Percentiles rank a stretch among this genome's conserved stretches.
Conservation (phyloP, 2,797 vertebrate genomes). For the Myotis myotis region DNA sequence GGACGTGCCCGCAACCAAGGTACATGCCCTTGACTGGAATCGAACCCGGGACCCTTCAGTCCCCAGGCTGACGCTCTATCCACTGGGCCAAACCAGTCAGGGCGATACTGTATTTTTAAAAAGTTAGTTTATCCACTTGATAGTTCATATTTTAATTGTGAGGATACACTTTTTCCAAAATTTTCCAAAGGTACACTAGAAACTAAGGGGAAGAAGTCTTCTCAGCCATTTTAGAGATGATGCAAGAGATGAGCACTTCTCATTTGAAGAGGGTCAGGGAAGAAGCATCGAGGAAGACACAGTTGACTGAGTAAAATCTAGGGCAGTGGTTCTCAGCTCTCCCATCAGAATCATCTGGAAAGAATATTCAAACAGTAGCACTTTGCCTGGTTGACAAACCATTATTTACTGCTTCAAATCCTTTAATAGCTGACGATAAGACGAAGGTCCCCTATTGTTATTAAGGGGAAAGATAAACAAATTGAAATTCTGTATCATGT, state of each 20-base stretch:
- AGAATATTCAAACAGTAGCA: neutral
- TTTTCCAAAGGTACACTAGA: conserved; percentile 9
- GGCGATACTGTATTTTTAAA: neutral
- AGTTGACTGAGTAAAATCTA: neutral
- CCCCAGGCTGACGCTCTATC: too few relatives aligned
- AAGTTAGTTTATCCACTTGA: conserved; percentile 12
- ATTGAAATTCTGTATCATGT: neutral
- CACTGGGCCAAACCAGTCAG: too few relatives aligned
- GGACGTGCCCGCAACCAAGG: too few relatives aligned
- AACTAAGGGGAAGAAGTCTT: neutral
- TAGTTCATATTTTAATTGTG: conserved; percentile 35
- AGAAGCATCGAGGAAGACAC: neutral
- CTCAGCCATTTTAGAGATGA: neutral
- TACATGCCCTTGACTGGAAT: too few relatives aligned
- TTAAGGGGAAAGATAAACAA: conserved; percentile 8
- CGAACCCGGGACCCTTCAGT: too few relatives aligned
- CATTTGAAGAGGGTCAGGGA: neutral
- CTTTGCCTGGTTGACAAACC: neutral
- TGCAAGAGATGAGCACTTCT: neutral
- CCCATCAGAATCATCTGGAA: neutral
- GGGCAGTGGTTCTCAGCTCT: neutral
- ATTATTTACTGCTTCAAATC: neutral
- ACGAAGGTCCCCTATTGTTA: neutral
- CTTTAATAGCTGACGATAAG: neutral
- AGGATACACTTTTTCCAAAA: neutral